phyloP scores from a whole-genome alignment of 2,888 invertebrate species.

The Apodemia mormo region DNA sequence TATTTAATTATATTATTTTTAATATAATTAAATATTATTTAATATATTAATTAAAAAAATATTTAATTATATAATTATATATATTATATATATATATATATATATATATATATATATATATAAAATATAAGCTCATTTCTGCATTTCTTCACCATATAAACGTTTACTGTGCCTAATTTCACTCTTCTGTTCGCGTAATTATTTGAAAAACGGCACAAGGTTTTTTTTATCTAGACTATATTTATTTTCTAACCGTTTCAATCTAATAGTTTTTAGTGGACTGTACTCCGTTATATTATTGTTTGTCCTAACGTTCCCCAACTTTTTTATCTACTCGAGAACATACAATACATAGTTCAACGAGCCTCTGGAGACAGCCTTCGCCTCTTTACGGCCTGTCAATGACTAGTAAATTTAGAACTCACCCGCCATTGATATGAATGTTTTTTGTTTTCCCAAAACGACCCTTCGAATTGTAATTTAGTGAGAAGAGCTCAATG shows the following conservation, averaged over 20 bases:
- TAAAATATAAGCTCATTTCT: too few species aligned
- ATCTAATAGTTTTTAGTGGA: background rate
- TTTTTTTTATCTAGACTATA: too few species aligned
- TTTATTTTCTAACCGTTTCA: background rate
- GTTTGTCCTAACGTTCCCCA: constrained; percentile 19
- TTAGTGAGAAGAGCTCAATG: constrained; percentile 50
- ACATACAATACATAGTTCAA: constrained; percentile 41
- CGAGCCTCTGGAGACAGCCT: constrained; percentile 66
- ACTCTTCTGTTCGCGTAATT: too few species aligned
- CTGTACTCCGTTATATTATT: constrained; percentile 5
- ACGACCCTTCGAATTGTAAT: constrained; percentile 77
- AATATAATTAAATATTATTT: too few species aligned
- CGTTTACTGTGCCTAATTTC: too few species aligned
- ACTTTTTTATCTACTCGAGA: constrained; percentile 19
- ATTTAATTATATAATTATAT: too few species aligned
- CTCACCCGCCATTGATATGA: constrained; percentile 78
- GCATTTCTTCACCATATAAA: too few species aligned
- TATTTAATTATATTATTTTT: too few species aligned
- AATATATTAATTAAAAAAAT: too few species aligned
- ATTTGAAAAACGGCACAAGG: too few species aligned
- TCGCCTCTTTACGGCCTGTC: constrained; percentile 78
- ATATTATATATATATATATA: too few species aligned
- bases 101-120: too few species aligned
- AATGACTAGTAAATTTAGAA: constrained; percentile 81
- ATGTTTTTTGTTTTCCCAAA: constrained; percentile 81